A percentile compares a stretch with the other conserved stretches of the same genome.
Conservation (phyloP, 2,797 vertebrate genomes). For the Chrosomus eos region DNA sequence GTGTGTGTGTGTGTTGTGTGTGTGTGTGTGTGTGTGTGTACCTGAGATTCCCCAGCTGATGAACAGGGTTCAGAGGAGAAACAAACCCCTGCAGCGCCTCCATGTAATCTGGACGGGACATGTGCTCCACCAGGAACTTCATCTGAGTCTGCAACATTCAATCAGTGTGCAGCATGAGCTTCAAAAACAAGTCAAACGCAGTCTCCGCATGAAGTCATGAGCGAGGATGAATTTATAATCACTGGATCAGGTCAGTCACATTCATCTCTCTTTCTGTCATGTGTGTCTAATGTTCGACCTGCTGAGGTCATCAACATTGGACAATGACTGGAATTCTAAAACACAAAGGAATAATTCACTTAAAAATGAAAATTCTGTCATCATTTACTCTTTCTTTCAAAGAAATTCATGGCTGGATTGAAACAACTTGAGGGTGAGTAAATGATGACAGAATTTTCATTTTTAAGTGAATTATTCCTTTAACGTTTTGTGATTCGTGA, state of each 20-base stretch:
- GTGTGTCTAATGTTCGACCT: too few species aligned
- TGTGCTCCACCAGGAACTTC: constrained; percentile 84
- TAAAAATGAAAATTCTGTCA: too few species aligned
- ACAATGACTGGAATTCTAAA: too few species aligned
- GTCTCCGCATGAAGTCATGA: not conserved
- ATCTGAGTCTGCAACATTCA: constrained; percentile 77
- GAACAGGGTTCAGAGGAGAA: constrained; percentile 81
- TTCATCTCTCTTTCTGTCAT: too few species aligned
- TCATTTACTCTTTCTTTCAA: too few species aligned
- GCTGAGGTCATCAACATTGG: too few species aligned
- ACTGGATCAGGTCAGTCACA: not conserved
- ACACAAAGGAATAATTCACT: not conserved
- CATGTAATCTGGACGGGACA: constrained; percentile 83
- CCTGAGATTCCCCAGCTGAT: constrained; percentile 81
- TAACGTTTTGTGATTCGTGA: too few species aligned
- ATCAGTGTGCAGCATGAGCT: constrained; percentile 51
- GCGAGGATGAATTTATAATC: not conserved
- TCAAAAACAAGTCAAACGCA: constrained; percentile 37
- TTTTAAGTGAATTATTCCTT: too few species aligned
- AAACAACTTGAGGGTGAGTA: too few species aligned
- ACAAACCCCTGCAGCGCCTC: constrained; percentile 82
- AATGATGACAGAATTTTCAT: too few species aligned
- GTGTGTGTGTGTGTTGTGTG: constrained; percentile 1
- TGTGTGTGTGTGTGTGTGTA: constrained; percentile 55
- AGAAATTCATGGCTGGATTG: too few species aligned